phyloP scores from a whole-genome alignment of 2,113 vertebrate species.

The Nothocercus julius region DNA sequence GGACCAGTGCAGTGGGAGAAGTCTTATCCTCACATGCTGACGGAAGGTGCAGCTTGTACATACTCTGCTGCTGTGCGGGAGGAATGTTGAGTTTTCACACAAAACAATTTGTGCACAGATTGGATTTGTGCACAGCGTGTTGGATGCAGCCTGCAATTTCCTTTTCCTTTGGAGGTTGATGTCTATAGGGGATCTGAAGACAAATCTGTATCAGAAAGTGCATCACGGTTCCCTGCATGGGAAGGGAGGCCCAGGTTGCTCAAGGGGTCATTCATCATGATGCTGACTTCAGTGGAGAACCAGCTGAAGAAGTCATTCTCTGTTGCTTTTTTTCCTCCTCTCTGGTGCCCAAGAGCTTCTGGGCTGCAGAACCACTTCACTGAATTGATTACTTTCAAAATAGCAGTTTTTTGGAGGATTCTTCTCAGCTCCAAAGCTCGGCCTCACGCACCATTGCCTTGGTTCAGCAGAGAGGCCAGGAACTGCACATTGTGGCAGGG shows the following conservation, averaged over 20 bases:
- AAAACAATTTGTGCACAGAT: no score
- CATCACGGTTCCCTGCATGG: no score
- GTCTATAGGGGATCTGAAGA: no score
- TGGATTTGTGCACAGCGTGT: no score
- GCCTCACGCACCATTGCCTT: rapidly evolving
- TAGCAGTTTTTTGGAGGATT: background rate
- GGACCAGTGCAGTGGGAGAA: background rate
- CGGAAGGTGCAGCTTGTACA: no score
- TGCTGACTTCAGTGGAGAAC: background rate
- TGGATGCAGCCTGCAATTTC: no score
- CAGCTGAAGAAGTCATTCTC: background rate
- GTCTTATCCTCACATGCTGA: background rate
- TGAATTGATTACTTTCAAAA: background rate
- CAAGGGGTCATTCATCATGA: background rate
- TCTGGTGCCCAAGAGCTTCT: background rate
- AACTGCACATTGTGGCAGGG: background rate
- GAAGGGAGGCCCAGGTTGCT: background rate
- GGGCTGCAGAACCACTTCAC: background rate
- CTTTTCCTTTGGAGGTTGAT: no score
- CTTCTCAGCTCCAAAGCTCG: background rate
- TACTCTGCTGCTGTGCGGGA: no score
- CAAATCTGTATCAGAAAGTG: no score
- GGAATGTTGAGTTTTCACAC: no score
- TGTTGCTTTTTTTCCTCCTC: background rate
- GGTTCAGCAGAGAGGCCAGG: background rate